Evolutionary conservation across 30 jellyfish, hydroid and myxozoan genomes (phyloP), one percentile per base, ranked within the genome.

Genomic region (Aurelia sp.): DNA sequence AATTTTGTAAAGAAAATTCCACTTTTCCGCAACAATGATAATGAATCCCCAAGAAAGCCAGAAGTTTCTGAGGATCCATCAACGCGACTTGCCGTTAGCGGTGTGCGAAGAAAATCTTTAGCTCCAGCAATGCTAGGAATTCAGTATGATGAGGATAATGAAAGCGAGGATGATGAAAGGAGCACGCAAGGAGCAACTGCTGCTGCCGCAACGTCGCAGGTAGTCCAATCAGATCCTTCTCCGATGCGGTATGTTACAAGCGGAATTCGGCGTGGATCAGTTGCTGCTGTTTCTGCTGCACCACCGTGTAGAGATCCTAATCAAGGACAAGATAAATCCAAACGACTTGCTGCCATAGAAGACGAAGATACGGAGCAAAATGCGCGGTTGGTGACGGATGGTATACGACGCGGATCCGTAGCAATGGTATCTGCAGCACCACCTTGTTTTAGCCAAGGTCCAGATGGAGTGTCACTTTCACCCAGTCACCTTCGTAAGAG

Each of bases 241-340:
- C 22, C 76, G 15, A 48, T 53, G 18, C 60, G 93, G 88, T 84
- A 72, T 10, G 93, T 84, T 6, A 84, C 93, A 4, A 71, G 82
- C 64, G 93, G 93, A 6, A 72, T 84, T 62, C 66, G 93, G 24
- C 44, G 93, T n/a, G 93, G 93, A 16, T 84, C 93, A 4, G 88
- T 84, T 21, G 93, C 93, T 12, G 88, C 88, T 15, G 93, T 84
- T n/a, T 84, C 93, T 18, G 93, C 82, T n/a, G 93, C 93, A 13
- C 93, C 93, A 0, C 93, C 93, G 10, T 84, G 86, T 70, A 44
- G 80, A 22, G 53, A 22, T 5, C 63, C 65, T 35, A 84, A 78
- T 21, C 38, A 61, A 17, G 51, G 27, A 6, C 35, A 50, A 41
- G 30, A 52, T 11, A 63, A 38, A 41, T 0, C 35, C 12, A 58